Conservation (phyloP, 2,113 vertebrate species). For the Elephas maximus region DNA sequence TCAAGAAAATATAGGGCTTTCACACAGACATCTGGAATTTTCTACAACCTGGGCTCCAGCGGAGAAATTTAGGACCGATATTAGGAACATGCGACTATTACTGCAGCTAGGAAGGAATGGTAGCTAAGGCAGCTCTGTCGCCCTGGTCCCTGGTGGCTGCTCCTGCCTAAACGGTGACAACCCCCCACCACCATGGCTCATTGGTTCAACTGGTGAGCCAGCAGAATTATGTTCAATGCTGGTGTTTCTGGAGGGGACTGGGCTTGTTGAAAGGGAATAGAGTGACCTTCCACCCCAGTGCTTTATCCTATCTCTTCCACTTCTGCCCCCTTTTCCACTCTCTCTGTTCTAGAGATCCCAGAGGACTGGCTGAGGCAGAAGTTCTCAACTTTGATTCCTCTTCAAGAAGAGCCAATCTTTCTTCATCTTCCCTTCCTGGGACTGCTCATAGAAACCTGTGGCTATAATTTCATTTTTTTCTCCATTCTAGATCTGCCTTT, state of each 20-base stretch:
- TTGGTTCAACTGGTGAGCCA: background rate
- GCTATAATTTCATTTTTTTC: background rate
- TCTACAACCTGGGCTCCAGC: background rate
- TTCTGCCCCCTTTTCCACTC: background rate
- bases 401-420: background rate
- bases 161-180: background rate
- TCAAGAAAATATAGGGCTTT: constrained; percentile 15
- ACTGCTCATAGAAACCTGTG: background rate
- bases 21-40: background rate
- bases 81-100: background rate
- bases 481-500: background rate
- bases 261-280: background rate
- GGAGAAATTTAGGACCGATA: background rate
- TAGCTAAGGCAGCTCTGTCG: background rate
- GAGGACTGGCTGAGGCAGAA: background rate
- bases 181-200: background rate
- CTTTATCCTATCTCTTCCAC: rapidly evolving
- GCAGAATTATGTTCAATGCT: background rate
- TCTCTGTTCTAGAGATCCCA: background rate
- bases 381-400: background rate
- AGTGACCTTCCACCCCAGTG: background rate
- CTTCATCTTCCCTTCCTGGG: background rate
- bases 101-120: background rate
- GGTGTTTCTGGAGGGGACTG: rapidly evolving
- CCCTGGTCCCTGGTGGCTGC: background rate